Evolutionary conservation across 2,888 invertebrate species (phyloP), one percentile per base, ranked within the genome.

Genomic region (Dusona sp.): DNA sequence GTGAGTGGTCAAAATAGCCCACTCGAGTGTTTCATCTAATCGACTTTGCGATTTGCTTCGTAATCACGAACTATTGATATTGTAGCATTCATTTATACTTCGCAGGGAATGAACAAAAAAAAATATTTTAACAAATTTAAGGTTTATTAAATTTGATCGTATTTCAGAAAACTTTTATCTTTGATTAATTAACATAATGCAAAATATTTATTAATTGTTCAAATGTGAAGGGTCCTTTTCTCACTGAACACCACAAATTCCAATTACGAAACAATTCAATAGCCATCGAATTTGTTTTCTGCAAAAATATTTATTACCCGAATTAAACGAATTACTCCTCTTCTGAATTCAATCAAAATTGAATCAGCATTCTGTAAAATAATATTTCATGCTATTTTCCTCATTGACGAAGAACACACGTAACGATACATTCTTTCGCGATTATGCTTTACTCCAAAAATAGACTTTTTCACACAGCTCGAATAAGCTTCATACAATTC

Each of bases 1-100:
- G 22, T 25, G 45, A 57, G 67, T 45, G 38, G 4, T 38, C 48
- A 54, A 22, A 65, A 51, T 38, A 64, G 54, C 38, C 72, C 67
- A 83, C 54, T 38, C 36, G 38, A 65, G 45, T 78, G 51, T 72
- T 78, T 64, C 74, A 45, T 74, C 22, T 16, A 61, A 72, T 48
- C 29, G 16, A 72, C 25, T 57, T 25, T 42, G 33, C 42, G 45
- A 64, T 54, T 22, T 19, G 51, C 29, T 42, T 57, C 9, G 42
- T 68, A 68, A 61, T 19, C 1, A 51, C n/a, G 1, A 1, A 36
- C 22, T 16, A 48, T 54, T 33, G 29, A n/a, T 45, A 45, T 70
- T 77, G 25, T 11, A 3, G 3, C 8, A 3, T 19, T 4, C 2
- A 51, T 25, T 61, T 45, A 0, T 19, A 42, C 38, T 64, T 13